Base-by-base conservation (phyloP, 2,888 invertebrate species). In the Epinotia ramella region DNA sequence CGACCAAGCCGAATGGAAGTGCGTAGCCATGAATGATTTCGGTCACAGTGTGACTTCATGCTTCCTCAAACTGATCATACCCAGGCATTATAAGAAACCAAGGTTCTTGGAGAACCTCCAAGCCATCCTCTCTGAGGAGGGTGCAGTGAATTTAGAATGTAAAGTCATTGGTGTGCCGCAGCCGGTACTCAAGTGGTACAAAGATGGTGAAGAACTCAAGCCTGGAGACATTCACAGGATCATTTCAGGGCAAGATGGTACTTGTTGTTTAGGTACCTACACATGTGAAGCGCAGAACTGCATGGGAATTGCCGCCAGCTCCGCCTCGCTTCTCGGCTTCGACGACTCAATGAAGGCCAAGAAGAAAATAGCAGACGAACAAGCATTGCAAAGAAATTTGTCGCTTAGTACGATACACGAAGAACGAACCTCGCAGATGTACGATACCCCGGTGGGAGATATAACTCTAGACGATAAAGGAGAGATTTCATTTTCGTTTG, bases 1-100 rank as follows among this genome's bases (percentile, higher is more conserved):
- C 76, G 98, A 98, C 87, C 98, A 98, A 91, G 98, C 98, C 0
- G 98, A 98, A 86, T 98, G 98, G 98, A 98, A 98, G 88, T 98
- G 98, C 86, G 96, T 98, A 3, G 98, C 98, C 9, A 96, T 96
- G 76, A 98, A 98, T 86, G 98, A 98, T 84, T 98, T 96, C 84
- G 98, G 98, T 0, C 97, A 98, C 84, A 98, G 97, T 81, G 96
- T 97, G 7, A 98, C 98, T 0, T 97, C 98, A 0, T 97, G 98
- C 88, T 98, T 97, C 83, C 94, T 98, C 0, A 97, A 97, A 92
- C 91, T 98, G 63, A 96, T 96, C 81, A 97, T 98, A 87, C 98
- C 98, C 2, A 96, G 97, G 83, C 98, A 98, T 91, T 98, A 96
- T 87, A 98, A 98, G 87, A 98, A 97, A 81, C 98, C 98, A 0